Evolutionary conservation across 2,113 vertebrate genomes (phyloP).

Genomic region (Tetraodon nigroviridis): DNA sequence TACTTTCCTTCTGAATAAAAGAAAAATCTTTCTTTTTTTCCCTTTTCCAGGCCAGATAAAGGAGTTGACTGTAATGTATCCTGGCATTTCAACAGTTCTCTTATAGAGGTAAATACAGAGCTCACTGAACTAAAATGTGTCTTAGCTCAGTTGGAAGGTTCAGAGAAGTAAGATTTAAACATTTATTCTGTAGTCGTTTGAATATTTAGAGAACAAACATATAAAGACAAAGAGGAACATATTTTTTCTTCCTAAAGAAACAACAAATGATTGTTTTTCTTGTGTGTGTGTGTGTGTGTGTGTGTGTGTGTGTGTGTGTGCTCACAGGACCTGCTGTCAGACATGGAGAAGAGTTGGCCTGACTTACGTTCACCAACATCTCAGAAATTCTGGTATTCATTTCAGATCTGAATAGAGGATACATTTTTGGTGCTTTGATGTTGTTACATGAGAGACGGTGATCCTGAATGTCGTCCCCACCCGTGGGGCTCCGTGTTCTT

Average conservation of each 20-base stretch:
- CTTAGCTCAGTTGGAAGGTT: neutral
- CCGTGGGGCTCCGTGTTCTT: neutral
- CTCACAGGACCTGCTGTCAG: slow-evolving; percentile 60
- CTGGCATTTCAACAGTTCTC: slow-evolving; percentile 63
- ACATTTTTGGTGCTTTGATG: neutral
- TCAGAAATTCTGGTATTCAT: slow-evolving; percentile 52
- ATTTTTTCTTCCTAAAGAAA: no score
- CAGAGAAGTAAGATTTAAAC: no score
- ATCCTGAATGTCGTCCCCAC: no score
- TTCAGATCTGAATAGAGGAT: neutral
- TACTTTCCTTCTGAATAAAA: neutral
- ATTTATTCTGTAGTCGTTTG: no score
- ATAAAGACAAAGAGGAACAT: no score
- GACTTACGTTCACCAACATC: slow-evolving; percentile 47
- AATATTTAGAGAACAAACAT: no score
- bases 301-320: neutral
- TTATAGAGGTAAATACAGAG: slow-evolving; percentile 53
- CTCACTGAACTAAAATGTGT: neutral
- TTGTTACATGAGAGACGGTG: no score
- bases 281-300: neutral
- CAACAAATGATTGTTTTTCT: no score
- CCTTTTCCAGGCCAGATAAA: slow-evolving; percentile 66
- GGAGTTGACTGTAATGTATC: slow-evolving; percentile 64
- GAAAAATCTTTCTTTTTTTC: neutral
- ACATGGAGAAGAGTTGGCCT: slow-evolving; percentile 66